Conservation (phyloP, 2,888 invertebrate genomes). For the Chrysotoxum bicinctum region DNA sequence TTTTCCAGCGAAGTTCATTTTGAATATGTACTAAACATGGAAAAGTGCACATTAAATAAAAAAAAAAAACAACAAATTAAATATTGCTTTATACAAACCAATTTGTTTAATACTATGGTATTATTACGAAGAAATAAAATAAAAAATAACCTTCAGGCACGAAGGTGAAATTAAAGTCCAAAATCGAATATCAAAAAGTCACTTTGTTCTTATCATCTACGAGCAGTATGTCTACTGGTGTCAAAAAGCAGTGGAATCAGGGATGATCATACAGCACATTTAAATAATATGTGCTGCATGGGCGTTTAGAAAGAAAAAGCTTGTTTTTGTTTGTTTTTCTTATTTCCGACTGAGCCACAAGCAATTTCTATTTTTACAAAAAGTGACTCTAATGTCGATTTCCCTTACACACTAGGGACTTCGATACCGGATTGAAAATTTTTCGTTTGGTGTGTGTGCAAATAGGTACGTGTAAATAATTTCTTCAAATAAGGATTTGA, state of each 20-base stretch:
- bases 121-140: neutral
- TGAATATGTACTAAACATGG: neutral
- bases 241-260: neutral
- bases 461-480: no score
- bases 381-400: no score
- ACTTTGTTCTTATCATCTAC: neutral
- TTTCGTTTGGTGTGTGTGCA: no score
- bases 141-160: neutral
- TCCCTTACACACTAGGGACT: no score
- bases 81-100: neutral
- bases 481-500: no score
- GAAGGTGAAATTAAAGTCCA: neutral
- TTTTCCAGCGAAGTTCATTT: slow-evolving; percentile 85
- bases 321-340: no score
- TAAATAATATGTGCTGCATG: no score
- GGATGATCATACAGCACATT: slow-evolving; percentile 42
- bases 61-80: neutral
- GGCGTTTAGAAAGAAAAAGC: no score
- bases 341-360: no score
- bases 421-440: no score
- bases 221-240: neutral
- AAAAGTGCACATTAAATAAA: neutral
- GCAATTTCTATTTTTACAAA: no score
- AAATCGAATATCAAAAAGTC: neutral
- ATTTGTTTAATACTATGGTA: neutral